Evolutionary conservation across 2,113 vertebrate genomes (phyloP), one percentile per base, ranked within the genome.

Genomic region (Riparia riparia): DNA sequence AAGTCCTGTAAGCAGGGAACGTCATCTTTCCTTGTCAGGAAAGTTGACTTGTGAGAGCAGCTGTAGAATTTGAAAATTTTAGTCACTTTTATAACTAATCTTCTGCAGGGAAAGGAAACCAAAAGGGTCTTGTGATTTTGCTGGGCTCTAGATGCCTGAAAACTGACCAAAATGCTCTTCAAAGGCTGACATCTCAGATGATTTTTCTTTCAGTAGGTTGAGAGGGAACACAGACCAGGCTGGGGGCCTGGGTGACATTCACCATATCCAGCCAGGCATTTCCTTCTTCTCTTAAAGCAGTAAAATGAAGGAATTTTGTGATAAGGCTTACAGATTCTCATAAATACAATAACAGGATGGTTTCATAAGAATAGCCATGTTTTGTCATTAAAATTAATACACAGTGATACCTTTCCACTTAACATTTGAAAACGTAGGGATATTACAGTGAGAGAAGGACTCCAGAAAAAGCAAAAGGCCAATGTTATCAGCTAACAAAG

Each of bases 351-450:
- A 70, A 69, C 9, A 39, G 39, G 12, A 5, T 29, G 18, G 69
- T 85, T 82, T 54, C n/a, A 42, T 32, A 66, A 63, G 13, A 89
- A 71, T 17, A 63, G 29, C 17, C 31, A 37, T 87, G 24, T 64
- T 92, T 47, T 2, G 1, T 47, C 4, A 6, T 56, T 82, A 34
- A 85, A 50, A 68, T 63, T 14, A 78, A 85, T 17, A 11, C 17
- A 34, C 2, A 3, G 34, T 58, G 24, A 34, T 34, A 64, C 45
- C 63, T 92, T 50, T 68, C 39, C 45, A 56, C 12, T 64, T 63
- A 32, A 50, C 3, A 7, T 69, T 60, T 58, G 37, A 76, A 63
- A 82, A 53, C 39, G 11, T 18, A 34, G 0, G 0, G 29, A 3
- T 47, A 14, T 44, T 82, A n/a, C 1, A n/a, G 49, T 28, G n/a